Evolutionary conservation across 2,888 invertebrate genomes (phyloP), one percentile per base, ranked within the genome.

Genomic region (Nymphalis polychloros): DNA sequence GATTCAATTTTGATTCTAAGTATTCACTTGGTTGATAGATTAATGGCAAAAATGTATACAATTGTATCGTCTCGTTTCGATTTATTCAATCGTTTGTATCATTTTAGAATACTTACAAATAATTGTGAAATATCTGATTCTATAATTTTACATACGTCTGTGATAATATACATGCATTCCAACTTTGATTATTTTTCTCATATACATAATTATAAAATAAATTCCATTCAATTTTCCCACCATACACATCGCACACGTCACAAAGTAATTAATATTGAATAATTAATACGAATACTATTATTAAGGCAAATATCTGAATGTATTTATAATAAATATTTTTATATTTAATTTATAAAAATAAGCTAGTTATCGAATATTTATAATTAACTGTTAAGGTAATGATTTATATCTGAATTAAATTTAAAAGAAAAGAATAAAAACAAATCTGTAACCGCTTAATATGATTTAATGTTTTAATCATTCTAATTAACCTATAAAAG

Each of bases 221-320:
- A 60, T 65, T 52, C 19, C 50, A 68, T 68, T 68, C 63, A 71
- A 69, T 71, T 68, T 71, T 53, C 60, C 50, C 46, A 10, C 63
- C 67, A 19, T 63, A 68, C 31, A 63, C 52, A 53, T 49, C 55
- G 61, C 59, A 66, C 48, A 50, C 63, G 55, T 66, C 61, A 61
- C 60, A 61, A 61, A 66, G 66, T 66, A 71, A 71, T 71, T 71
- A 66, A 59, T 64, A 69, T 52, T 64, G 57, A 61, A 69, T 68
- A 64, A 64, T 68, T 66, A 61, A 65, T 27, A 60, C 47, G 59
- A 59, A 52, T 63, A 64, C 64, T 71, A 69, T 66, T 69, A 69
- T 66, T 66, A 61, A 60, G 65, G 60, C 47, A 55, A 69, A 64
- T 8, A 17, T 55, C n/a, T 55, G 8, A 8, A 55, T 27, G 53